Conservation (phyloP, 2,888 invertebrate genomes). For the Chalcosyrphus nemorum region DNA sequence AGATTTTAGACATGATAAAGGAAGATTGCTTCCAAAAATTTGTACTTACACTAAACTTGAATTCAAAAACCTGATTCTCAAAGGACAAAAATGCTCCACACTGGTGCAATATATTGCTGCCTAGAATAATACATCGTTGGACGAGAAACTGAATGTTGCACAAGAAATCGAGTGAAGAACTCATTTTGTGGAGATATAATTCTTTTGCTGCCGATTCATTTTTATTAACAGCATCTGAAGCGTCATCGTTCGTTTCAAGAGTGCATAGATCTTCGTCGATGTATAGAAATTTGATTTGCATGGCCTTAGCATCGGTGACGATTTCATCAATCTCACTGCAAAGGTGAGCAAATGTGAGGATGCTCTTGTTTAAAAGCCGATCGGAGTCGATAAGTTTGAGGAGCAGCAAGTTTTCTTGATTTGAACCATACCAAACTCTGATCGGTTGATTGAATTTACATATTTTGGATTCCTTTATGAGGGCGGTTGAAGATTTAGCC, state of each 20-base stretch:
- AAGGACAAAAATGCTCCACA: conserved; percentile 87
- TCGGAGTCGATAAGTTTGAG: conserved; percentile 90
- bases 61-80: conserved; percentile 79
- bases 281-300: conserved; percentile 82
- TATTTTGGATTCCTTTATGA: conserved; percentile 34
- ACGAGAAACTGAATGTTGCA: conserved; percentile 87
- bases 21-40: too few relatives aligned
- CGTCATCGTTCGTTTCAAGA: conserved; percentile 20
- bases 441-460: conserved; percentile 72
- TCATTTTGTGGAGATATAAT: conserved; percentile 80
- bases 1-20: not conserved
- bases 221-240: conserved; percentile 70
- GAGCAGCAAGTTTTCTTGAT: conserved; percentile 85
- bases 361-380: conserved; percentile 89
- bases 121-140: conserved; percentile 87
- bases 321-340: conserved; percentile 90
- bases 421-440: conserved; percentile 74
- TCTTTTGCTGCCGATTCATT: conserved; percentile 73
- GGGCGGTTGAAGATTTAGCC: conserved; percentile 47
- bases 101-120: conserved; percentile 89
- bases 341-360: conserved; percentile 90
- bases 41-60: conserved; percentile 75
- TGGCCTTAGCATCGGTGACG: conserved; percentile 86
- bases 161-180: conserved; percentile 84
- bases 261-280: conserved; percentile 77